phyloP scores from a whole-genome alignment of 1,140 invertebrate genomes.

The Drosophila triauraria region DNA sequence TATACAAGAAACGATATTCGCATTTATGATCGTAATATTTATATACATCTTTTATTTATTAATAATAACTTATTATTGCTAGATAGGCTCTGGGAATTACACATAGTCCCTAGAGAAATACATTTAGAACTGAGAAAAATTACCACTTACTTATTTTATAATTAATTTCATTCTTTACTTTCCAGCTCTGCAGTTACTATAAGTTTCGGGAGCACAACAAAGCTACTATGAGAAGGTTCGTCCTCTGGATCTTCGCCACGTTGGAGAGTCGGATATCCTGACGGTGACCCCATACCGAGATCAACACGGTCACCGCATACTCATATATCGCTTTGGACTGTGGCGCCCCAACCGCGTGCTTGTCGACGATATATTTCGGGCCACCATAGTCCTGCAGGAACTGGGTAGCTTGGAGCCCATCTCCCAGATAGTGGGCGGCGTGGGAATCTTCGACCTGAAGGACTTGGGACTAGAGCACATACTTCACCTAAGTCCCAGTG shows the following conservation, averaged over 20 bases:
- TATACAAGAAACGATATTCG: background rate
- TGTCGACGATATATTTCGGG: constrained; percentile 90
- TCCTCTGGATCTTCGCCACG: constrained; percentile 87
- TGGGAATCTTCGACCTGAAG: constrained; percentile 91
- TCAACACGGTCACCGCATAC: constrained; percentile 86
- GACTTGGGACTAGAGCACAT: constrained; percentile 90
- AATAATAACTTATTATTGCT: too few species aligned
- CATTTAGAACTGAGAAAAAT: too few species aligned
- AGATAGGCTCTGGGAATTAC: too few species aligned
- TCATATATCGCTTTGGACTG: constrained; percentile 86
- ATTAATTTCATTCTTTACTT: constrained; percentile 15
- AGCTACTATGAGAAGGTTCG: constrained; percentile 89
- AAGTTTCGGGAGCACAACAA: constrained; percentile 91
- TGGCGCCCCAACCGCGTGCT: constrained; percentile 90
- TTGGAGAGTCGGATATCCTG: constrained; percentile 90
- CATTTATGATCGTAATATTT: background rate
- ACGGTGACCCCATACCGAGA: constrained; percentile 91
- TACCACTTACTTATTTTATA: too few species aligned
- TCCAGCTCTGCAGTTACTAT: constrained; percentile 91
- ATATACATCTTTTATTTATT: too few species aligned
- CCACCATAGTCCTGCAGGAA: constrained; percentile 89
- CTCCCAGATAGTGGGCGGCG: constrained; percentile 91
- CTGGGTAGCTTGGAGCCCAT: constrained; percentile 90
- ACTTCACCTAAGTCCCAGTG: constrained; percentile 89
- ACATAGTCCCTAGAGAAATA: too few species aligned